Conservation (phyloP, 2,888 invertebrate genomes). For the Cheilosia urbana region DNA sequence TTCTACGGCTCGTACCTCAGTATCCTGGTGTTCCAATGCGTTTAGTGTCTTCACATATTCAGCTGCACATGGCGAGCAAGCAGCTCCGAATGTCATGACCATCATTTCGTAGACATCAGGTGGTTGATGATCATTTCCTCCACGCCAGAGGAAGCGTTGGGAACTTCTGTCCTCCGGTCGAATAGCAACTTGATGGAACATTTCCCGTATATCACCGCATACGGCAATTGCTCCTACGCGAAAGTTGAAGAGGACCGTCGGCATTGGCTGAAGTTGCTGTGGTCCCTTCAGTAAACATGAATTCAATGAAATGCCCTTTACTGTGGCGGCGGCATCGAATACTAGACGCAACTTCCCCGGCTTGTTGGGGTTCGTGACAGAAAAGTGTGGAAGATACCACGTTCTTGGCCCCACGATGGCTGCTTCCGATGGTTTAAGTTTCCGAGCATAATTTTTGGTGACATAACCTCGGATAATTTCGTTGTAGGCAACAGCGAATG, state of each 20-base stretch:
- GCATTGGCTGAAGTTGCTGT: constrained; percentile 78
- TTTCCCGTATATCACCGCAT: too few species aligned
- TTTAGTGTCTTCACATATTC: too few species aligned
- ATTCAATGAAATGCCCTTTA: constrained; percentile 40
- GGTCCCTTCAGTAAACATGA: constrained; percentile 78
- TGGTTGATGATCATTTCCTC: constrained; percentile 11
- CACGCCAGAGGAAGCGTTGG: constrained; percentile 79
- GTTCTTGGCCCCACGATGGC: constrained; percentile 11
- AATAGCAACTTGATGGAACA: constrained; percentile 52
- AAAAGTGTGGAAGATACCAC: constrained; percentile 76
- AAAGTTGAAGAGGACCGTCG: constrained; percentile 80
- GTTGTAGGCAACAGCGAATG: constrained; percentile 53
- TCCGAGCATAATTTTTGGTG: constrained; percentile 69
- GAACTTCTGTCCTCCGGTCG: constrained; percentile 77
- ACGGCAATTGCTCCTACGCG: constrained; percentile 77
- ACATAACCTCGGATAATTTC: constrained; percentile 62
- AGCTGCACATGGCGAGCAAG: too few species aligned
- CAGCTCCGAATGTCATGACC: constrained; percentile 66
- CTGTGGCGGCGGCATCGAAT: background rate
- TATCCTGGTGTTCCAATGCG: too few species aligned
- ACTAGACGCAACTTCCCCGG: constrained; percentile 52
- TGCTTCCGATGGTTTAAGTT: constrained; percentile 33
- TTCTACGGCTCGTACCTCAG: too few species aligned
- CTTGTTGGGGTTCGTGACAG: constrained; percentile 77
- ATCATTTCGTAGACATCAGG: constrained; percentile 58